These are phyloP conservation scores for Stomatorhinus ivindoensis DNA, from an alignment of 2,113 vertebrate species.

Conservation along the genomic window DNA sequence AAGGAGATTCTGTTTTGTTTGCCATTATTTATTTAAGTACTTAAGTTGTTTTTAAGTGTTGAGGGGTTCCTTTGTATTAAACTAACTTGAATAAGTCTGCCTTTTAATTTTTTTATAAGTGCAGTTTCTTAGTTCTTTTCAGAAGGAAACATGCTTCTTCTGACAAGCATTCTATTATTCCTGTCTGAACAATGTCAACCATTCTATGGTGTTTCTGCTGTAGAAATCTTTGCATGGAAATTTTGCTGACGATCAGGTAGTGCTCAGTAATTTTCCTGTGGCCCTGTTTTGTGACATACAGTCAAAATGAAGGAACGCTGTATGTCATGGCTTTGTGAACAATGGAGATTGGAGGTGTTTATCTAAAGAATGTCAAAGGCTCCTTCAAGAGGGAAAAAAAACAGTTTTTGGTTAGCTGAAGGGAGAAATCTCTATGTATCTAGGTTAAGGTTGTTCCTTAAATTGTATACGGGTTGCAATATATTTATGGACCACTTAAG, in stretches of 20 bases:
- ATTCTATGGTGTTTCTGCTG: conserved; percentile 48
- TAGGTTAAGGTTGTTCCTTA: conserved; percentile 14
- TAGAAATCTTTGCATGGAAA: conserved; percentile 58
- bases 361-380: conserved; percentile 40
- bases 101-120: neutral
- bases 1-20: neutral
- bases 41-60: neutral
- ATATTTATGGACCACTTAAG: neutral
- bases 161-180: neutral
- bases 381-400: conserved; percentile 2
- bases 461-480: neutral
- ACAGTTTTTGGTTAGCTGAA: neutral
- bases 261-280: conserved; percentile 61
- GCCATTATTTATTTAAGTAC: neutral
- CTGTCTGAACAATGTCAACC: conserved; percentile 14
- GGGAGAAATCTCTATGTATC: neutral
- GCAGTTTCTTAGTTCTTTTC: neutral
- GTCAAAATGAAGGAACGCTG: conserved; percentile 69
- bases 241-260: conserved; percentile 67
- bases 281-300: conserved; percentile 56
- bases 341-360: conserved; percentile 24
- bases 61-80: neutral
- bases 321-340: conserved; percentile 54
- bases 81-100: neutral
- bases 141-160: neutral